Evolutionary conservation across 2,113 vertebrate genomes (phyloP), one percentile per base, ranked within the genome.

Genomic region (Archilochus colubris): DNA sequence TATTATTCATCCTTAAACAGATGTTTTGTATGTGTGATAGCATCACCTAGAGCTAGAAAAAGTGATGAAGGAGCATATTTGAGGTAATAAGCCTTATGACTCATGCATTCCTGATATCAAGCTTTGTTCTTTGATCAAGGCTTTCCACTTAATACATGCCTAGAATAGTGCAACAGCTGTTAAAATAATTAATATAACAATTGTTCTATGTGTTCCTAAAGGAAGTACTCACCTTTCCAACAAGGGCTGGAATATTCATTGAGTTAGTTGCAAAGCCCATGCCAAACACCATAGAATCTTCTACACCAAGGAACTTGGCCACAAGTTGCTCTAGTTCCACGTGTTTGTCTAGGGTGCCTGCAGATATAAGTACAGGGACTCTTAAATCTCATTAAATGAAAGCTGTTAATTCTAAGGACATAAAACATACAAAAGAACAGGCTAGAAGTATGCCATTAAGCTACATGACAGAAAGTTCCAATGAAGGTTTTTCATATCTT

Each of bases 181-280:
- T 81, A 68, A 83, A 82, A 53, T 59, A 88, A 89, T 79, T 54
- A 76, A 64, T 57, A 58, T 46, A 66, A 50, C 0, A 0, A 48
- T 18, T 59, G 25, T 12, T 72, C 38, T n/a, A 2, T 1, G 1
- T 48, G 21, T 11, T 87, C 31, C 58, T 66, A 67, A 57, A 92
- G 83, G 36, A 80, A 58, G 38, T 25, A 70, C 98, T 97, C 79
- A 99, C 99, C 98, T 99, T 99, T 79, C 99, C 98, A 95, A 99
- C 99, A 54, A 99, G 97, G 80, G 98, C 98, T 67, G 99, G 99
- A 74, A 99, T 99, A 96, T 99, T 99, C 98, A 98, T 99, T 0
- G 99, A 98, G 96, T 99, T 99, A 50, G 99, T 99, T 90, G 99
- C 99, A 46, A 99, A 99, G 72, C 99, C 99, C 99, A 99, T 99